Conservation (phyloP, 2,797 vertebrate genomes). For the Pangasius mekongensis region DNA sequence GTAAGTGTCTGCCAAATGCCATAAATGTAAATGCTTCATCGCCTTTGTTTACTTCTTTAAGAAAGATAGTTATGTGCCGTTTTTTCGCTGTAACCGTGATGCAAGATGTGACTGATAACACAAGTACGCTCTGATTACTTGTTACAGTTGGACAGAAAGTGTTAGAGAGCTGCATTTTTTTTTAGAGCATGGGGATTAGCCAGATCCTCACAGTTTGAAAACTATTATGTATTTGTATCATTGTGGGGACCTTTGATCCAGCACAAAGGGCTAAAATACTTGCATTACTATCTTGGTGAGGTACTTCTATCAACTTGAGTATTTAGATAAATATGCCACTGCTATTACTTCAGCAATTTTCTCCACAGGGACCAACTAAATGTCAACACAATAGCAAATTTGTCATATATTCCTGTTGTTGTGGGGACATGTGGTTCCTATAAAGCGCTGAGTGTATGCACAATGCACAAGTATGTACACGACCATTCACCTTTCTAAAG, state of each 20-base stretch:
- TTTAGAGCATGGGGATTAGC: background rate
- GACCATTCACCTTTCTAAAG: constrained; percentile 58
- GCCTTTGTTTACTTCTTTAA: background rate
- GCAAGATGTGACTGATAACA: background rate
- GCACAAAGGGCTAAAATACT: background rate
- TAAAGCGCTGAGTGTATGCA: background rate
- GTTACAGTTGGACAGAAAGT: background rate
- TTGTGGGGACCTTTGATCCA: background rate
- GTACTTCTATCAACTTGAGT: background rate
- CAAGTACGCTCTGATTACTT: background rate
- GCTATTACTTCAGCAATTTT: background rate
- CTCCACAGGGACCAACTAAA: background rate
- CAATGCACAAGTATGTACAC: background rate
- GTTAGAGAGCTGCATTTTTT: background rate
- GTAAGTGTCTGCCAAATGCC: no score
- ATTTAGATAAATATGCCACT: background rate
- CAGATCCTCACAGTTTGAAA: background rate
- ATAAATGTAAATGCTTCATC: no score
- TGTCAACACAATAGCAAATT: background rate
- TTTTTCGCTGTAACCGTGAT: background rate
- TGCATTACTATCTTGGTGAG: background rate
- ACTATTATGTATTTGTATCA: background rate
- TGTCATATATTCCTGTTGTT: background rate
- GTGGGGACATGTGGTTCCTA: background rate
- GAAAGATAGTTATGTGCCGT: background rate